Base-by-base conservation (phyloP, 2,113 vertebrate genomes). In the Felis catus region DNA sequence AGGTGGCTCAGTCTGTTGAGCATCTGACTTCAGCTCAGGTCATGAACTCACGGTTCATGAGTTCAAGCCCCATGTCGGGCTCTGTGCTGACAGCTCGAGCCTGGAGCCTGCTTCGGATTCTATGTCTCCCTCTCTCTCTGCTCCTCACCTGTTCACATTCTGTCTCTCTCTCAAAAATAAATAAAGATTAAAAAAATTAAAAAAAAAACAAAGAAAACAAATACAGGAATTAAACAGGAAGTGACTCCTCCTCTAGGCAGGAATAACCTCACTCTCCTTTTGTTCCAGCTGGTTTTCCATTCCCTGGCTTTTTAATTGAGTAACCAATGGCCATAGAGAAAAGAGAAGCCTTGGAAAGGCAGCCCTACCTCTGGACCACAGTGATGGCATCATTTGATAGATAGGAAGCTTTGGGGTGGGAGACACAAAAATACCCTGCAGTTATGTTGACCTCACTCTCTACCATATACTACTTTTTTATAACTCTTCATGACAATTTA, bases 401-500 rank as follows among this genome's bases (percentile, higher is more conserved):
- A 94, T 63, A 70, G 63, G 95, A 92, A 94, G 48, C 45, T 61
- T 45, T 31, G 88, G 89, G 97, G 92, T 23, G 74, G 89, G 94
- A 4, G 3, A 41, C 97, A 97, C 89, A 88, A 98, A 98, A 98
- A 98, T 80, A 96, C 83, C 93, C 74, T 12, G 85, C 18, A 63
- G 95, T 81, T 78, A 29, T 94, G 87, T 36, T 97, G 97, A 97
- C 96, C 92, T 93, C 92, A 92, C 94, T 88, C 93, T 98, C 48
- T 97, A 86, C 97, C 88, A 90, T 95, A 95, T 63, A 97, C 91
- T 78, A 79, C 95, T 95, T 98, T 96, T 97, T 97, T 74, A 97
- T 94, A 97, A 97, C 97, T 98, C 98, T 98, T 98, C 96, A 96
- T 96, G 98, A 99, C 98, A 98, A 98, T 98, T 98, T 98, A 99